Evolutionary conservation across 2,888 invertebrate genomes (phyloP).

Genomic region (Lithophane ornitopus): DNA sequence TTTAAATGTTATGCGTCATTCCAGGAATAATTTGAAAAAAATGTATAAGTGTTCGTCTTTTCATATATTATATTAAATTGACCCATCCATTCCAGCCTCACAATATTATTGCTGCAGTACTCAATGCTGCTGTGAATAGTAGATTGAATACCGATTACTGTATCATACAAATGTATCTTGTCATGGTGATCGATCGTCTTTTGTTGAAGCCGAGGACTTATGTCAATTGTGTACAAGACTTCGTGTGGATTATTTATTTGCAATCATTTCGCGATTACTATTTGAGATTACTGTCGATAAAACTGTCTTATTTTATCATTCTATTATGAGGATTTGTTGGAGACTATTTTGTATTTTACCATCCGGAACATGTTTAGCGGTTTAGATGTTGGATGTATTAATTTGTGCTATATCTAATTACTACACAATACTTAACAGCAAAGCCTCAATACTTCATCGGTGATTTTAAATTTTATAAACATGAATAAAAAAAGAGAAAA

Average conservation of each 20-base stretch:
- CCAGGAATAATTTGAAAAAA: no score
- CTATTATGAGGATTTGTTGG: neutral
- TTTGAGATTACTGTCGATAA: constrained; percentile 17
- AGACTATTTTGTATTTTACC: no score
- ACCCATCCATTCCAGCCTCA: neutral
- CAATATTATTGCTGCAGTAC: constrained; percentile 5
- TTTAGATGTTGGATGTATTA: neutral
- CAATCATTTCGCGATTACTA: constrained; percentile 12
- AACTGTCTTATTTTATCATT: constrained; percentile 1
- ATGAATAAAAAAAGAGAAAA: neutral
- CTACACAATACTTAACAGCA: neutral
- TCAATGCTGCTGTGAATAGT: constrained; percentile 17
- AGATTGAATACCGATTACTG: constrained; percentile 55
- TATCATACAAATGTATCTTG: constrained; percentile 57
- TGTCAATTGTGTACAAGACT: constrained; percentile 21
- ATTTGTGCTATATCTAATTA: neutral
- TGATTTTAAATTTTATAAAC: no score
- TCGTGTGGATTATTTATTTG: constrained; percentile 13
- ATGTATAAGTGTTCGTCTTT: neutral
- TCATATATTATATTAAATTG: neutral
- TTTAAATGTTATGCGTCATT: neutral
- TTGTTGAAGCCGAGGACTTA: constrained; percentile 28
- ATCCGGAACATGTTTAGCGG: neutral
- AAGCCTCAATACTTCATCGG: neutral
- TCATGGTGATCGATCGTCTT: constrained; percentile 55